A percentile compares a stretch with the other conserved stretches of the same genome.
phyloP scores from a whole-genome alignment of 2,888 invertebrate species.

The Microctonus aethiopoides region DNA sequence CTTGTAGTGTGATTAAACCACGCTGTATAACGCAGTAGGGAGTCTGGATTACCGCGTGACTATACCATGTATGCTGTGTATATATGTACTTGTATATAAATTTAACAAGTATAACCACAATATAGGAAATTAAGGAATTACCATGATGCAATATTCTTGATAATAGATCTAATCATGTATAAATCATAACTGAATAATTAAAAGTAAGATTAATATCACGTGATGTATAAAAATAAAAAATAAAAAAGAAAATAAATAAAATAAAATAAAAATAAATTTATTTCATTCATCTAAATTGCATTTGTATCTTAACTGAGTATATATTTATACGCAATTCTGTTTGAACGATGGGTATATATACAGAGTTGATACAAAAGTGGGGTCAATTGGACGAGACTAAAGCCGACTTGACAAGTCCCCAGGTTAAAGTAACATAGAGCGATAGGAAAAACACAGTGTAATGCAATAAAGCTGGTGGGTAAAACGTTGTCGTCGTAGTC shows the following conservation, averaged over 20 bases:
- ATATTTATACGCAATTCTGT: not conserved
- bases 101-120: no score
- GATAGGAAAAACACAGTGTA: constrained; percentile 56
- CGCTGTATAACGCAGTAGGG: constrained; percentile 63
- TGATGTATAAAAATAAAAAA: not conserved
- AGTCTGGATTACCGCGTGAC: constrained; percentile 39
- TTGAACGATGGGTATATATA: not conserved
- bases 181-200: not conserved
- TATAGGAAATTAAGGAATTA: constrained; percentile 46
- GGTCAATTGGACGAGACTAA: constrained; percentile 49
- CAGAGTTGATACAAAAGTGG: constrained; percentile 36
- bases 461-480: constrained; percentile 57
- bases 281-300: no score
- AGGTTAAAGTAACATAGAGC: constrained; percentile 33
- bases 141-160: constrained; percentile 12
- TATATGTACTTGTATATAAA: no score
- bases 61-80: constrained; percentile 10
- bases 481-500: constrained; percentile 36
- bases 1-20: constrained; percentile 66
- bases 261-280: not conserved
- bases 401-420: constrained; percentile 40
- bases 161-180: not conserved
- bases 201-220: no score
- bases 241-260: not conserved
- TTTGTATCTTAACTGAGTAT: no score